Evolutionary conservation across 1,140 invertebrate species (phyloP), one percentile per base, ranked within the genome.

Genomic region (Tetramorium simillimum): DNA sequence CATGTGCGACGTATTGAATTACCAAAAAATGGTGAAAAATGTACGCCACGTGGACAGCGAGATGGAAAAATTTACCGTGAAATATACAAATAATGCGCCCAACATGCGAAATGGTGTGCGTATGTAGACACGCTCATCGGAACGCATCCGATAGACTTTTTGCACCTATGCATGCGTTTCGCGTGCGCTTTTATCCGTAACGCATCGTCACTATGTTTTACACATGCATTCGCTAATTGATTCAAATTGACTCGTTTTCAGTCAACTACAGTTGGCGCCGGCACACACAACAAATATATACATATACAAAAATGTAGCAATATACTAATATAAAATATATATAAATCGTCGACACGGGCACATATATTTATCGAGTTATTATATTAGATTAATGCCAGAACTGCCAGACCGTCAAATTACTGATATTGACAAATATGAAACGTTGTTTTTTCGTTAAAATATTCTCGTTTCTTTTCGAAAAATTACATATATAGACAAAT

Each of bases 21-120:
- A 84, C 80, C 80, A 84, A 84, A 84, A 84, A 84, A 84, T 75
- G 53, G 51, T 84, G 80, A 84, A 84, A 84, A 84, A 84, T 84
- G 80, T 75, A 84, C 69, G 80, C 69, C 80, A 43, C 69, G 69
- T 75, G 80, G 69, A 75, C 53, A 43, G 53, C 67, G 80, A 73
- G 80, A 84, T 84, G 80, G 53, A 84, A 84, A 84, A 53, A 84
- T 84, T 60, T 84, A 56, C 80, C 53, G 69, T 84, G 69, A 84
- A 84, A 84, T 84, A 73, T 73, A 33, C 69, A 43, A 84, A 84
- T 84, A 84, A 84, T 81, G 43, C 21, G 49, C 51, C 0, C 33
- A 43, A n/a, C 60, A 51, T 53, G 53, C 69, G 40, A 81, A 56
- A 14, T 10, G 6, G 67, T 60, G 24, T 73, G 58, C 40, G 56